Base-by-base conservation (phyloP, 2,113 vertebrate species). In the Halichoerus grypus region DNA sequence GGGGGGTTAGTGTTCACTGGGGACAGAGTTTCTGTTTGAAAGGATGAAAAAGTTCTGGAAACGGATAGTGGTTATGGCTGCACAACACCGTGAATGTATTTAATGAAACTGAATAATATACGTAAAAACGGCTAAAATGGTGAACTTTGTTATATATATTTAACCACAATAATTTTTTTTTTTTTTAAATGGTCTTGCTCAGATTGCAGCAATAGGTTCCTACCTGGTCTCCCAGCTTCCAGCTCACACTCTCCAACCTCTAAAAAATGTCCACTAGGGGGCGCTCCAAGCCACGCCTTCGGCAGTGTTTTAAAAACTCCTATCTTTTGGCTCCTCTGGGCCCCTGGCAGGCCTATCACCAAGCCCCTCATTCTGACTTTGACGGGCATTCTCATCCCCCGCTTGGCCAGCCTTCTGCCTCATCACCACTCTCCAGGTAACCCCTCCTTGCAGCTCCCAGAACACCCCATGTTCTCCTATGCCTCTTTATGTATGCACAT, bases 221-320 rank as follows among this genome's bases (percentile, higher is more conserved):
- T 46, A n/a, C 21, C 59, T n/a, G 9, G 8, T 15, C 82, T 22
- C 28, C 33, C 16, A 4, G 55, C 42, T 42, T 13, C 79, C 51
- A 3, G 39, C 12, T 15, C 6, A 33, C n/a, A 19, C 53, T 67
- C 59, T 85, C 49, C 79, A 31, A 7, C 15, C 1, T 4, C 61
- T 11, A 49, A 0, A 16, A 24, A 26, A 10, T 11, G 90, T 4
- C 90, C 96, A 59, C 85, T 31, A 86, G 94, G 63, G 85, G 90
- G 85, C 11, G 46, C 88, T 11, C 61, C n/a, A 21, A 24, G n/a
- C 61, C 19, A 7, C 61, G 5, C 22, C 77, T 55, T 18, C 22
- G 53, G 55, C 11, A 15, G 14, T 10, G 5, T 16, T 2, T 69
- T 36, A 19, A 9, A 11, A 18, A 0, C 3, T 42, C 14, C 0